phyloP scores from a whole-genome alignment of 2,888 invertebrate genomes.

The Nomada fabriciana region DNA sequence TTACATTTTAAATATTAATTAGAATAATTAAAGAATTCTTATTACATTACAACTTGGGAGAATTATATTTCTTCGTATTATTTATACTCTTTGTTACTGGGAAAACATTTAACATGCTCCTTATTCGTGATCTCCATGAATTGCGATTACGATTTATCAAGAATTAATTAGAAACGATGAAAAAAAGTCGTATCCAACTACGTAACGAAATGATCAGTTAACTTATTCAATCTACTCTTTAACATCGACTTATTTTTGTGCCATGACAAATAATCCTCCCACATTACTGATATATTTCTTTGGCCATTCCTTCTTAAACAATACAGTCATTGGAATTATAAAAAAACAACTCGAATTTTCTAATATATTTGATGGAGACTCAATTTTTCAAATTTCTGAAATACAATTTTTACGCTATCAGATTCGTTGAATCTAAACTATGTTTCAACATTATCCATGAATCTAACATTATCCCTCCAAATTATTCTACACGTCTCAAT shows the following conservation, averaged over 20 bases:
- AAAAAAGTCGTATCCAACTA: not conserved
- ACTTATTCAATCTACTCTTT: not conserved
- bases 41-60: not conserved
- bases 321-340: too few relatives aligned
- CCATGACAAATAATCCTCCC: not conserved
- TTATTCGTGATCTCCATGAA: not conserved
- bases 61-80: not conserved
- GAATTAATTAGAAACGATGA: not conserved
- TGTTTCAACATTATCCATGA: too few relatives aligned
- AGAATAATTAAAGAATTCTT: not conserved
- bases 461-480: too few relatives aligned
- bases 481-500: too few relatives aligned
- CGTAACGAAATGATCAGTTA: not conserved
- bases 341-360: too few relatives aligned
- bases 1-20: not conserved
- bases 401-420: too few relatives aligned
- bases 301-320: too few relatives aligned
- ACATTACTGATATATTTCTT: too few relatives aligned
- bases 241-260: not conserved
- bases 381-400: too few relatives aligned
- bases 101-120: not conserved
- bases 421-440: too few relatives aligned
- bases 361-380: too few relatives aligned
- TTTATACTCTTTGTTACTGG: not conserved
- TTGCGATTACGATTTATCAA: not conserved